Evolutionary conservation across 2,888 invertebrate genomes (phyloP).

Genomic region (Orchesellides sinensis): DNA sequence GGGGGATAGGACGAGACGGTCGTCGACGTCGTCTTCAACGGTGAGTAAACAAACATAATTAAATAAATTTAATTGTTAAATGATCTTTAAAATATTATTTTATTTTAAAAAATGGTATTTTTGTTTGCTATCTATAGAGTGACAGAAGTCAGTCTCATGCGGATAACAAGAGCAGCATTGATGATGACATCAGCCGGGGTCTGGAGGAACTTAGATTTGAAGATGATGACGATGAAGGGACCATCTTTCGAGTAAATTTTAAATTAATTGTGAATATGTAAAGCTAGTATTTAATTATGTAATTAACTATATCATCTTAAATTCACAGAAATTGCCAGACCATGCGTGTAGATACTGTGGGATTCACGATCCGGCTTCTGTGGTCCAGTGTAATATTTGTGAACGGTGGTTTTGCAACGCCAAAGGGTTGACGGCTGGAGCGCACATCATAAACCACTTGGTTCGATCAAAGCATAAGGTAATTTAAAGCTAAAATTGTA

Average conservation of each 20-base stretch:
- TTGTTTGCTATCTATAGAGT: conserved; percentile 17
- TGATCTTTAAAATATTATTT: neutral
- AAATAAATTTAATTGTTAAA: neutral
- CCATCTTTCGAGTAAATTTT: conserved; percentile 82
- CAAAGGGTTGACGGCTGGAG: conserved; percentile 97
- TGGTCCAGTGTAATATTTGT: conserved; percentile 98
- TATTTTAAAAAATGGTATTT: neutral
- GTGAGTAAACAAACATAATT: too few species aligned
- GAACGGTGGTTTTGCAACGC: conserved; percentile 99
- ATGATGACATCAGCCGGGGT: conserved; percentile 79
- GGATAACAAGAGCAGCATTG: conserved; percentile 65
- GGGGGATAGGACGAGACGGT: conserved; percentile 10
- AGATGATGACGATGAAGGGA: conserved; percentile 94
- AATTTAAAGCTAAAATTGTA: too few species aligned
- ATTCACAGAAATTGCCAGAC: conserved; percentile 89
- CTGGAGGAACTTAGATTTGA: conserved; percentile 95
- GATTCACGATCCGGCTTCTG: conserved; percentile 97
- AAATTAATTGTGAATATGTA: too few species aligned
- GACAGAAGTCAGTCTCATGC: conserved; percentile 46
- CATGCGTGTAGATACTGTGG: conserved; percentile 99
- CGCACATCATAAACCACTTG: conserved; percentile 99
- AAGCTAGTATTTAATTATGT: neutral
- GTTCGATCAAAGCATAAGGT: conserved; percentile 98
- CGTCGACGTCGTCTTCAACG: conserved; percentile 14
- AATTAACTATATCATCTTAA: neutral